Percentiles rank a stretch among this genome's conserved stretches.
Evolutionary conservation across 2,113 vertebrate genomes (phyloP).

Genomic region (Talpa occidentalis): DNA sequence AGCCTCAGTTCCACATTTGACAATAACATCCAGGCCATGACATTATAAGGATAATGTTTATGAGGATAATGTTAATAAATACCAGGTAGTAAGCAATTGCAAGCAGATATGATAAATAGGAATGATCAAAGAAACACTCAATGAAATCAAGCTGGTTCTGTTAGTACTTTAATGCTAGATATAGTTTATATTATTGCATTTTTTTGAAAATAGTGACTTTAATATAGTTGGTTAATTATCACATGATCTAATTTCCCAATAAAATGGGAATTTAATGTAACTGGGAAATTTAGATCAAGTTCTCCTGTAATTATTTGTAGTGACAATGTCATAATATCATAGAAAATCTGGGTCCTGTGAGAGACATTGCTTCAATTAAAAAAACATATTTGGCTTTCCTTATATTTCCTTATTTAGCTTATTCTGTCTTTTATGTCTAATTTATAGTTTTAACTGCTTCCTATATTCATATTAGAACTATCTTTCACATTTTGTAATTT

Average conservation of each 20-base stretch:
- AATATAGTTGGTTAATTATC: background rate
- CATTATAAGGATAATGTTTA: background rate
- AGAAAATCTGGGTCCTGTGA: background rate
- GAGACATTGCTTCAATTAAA: background rate
- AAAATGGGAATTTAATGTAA: background rate
- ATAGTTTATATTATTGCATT: background rate
- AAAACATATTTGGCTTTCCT: background rate
- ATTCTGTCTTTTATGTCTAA: background rate
- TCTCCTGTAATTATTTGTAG: background rate
- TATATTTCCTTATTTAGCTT: background rate
- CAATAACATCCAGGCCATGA: background rate
- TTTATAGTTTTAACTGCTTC: background rate
- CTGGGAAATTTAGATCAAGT: background rate
- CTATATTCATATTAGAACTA: background rate
- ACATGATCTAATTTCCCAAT: background rate
- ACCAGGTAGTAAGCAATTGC: background rate
- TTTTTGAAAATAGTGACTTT: conserved; percentile 1
- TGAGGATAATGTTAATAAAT: too few species aligned
- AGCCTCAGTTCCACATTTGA: background rate
- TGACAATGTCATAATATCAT: background rate
- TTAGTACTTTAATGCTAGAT: background rate
- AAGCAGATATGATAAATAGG: background rate
- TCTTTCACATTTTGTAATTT: background rate
- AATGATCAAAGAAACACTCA: background rate
- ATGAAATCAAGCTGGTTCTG: background rate